These are phyloP conservation scores for Malurus melanocephalus DNA, from an alignment of 2,113 vertebrate genomes.

Conservation along the genomic window DNA sequence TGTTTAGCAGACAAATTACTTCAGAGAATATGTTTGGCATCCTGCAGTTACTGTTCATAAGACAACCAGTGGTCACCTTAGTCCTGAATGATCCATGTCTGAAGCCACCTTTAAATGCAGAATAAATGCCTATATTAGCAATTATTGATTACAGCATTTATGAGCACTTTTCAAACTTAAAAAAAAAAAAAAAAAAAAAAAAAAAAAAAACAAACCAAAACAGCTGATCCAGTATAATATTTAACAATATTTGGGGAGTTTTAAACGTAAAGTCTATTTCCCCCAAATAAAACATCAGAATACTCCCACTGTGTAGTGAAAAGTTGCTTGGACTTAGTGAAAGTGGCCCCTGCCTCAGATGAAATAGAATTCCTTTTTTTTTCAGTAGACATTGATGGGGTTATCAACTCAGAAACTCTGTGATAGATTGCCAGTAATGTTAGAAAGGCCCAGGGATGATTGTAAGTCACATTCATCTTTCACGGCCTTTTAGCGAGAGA, in stretches of 20 bases:
- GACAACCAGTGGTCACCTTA: neutral
- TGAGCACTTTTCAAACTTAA: neutral
- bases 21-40: neutral
- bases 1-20: neutral
- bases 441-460: neutral
- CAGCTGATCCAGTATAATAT: neutral
- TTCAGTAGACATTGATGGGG: neutral
- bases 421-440: neutral
- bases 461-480: slow-evolving; percentile 7
- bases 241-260: neutral
- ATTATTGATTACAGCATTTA: neutral
- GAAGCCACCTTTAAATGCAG: neutral
- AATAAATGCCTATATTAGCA: neutral
- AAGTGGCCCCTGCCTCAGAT: neutral
- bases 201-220: too few species aligned
- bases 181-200: too few species aligned
- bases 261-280: neutral
- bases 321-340: neutral
- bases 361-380: neutral
- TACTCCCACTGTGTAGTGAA: neutral
- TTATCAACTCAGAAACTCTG: neutral
- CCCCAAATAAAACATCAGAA: neutral
- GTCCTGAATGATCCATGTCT: neutral
- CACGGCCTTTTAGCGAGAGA: neutral
- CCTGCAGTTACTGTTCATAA: neutral